These are phyloP conservation scores for Spatulosminthurus flaviceps DNA, from an alignment of 2,888 invertebrate genomes.

Conservation along the genomic window DNA sequence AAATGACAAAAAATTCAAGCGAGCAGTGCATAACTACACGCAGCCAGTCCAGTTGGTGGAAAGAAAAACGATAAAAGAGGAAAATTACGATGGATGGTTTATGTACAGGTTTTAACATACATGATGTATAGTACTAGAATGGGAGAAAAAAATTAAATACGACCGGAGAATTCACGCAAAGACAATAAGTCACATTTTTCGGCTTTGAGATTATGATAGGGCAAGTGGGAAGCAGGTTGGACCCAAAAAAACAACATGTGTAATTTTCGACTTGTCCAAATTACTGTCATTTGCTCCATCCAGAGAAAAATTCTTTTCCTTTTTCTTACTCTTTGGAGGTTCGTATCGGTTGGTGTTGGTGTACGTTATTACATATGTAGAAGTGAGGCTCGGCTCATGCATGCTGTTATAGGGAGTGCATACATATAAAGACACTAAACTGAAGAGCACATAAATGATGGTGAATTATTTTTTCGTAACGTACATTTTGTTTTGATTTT, in stretches of 20 bases:
- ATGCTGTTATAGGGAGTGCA: too few species aligned
- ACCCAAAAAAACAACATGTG: slow-evolving; percentile 41
- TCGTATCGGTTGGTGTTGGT: background rate
- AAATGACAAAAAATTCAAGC: slow-evolving; percentile 24
- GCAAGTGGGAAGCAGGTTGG: slow-evolving; percentile 43
- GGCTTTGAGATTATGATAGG: slow-evolving; percentile 46
- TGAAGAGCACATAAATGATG: slow-evolving; percentile 16
- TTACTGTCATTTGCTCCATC: slow-evolving; percentile 48
- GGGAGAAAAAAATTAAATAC: slow-evolving; percentile 34
- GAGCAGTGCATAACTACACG: background rate
- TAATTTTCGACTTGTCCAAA: slow-evolving; percentile 49
- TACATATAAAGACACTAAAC: background rate
- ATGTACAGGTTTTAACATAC: background rate
- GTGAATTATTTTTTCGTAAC: background rate
- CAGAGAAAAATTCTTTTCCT: slow-evolving; percentile 25
- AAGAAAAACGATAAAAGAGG: background rate
- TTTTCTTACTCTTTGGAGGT: background rate
- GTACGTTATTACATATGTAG: background rate
- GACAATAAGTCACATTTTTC: slow-evolving; percentile 50
- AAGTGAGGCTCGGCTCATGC: too few species aligned
- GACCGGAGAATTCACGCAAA: slow-evolving; percentile 37
- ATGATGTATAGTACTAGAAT: too few species aligned
- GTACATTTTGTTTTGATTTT: slow-evolving; percentile 19
- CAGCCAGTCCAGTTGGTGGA: background rate
- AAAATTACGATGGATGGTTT: background rate